These are phyloP conservation scores for Neostethus bicornis DNA, from an alignment of 2,797 vertebrate species.

Conservation along the genomic window DNA sequence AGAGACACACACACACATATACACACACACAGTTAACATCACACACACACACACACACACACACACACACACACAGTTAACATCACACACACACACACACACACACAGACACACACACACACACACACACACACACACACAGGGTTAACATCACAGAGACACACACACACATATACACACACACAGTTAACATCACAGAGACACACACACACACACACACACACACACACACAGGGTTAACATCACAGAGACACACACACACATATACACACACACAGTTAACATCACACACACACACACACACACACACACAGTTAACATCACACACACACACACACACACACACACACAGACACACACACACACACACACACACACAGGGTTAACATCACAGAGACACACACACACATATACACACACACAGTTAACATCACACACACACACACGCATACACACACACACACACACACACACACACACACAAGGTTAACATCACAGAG, in stretches of 20 bases:
- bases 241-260: neutral
- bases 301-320: too few relatives aligned
- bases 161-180: too few relatives aligned
- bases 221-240: neutral
- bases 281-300: too few relatives aligned
- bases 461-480: neutral
- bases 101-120: neutral
- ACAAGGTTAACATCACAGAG: too few relatives aligned
- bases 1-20: neutral
- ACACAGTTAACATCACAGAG: neutral
- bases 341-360: neutral
- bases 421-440: too few relatives aligned
- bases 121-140: neutral
- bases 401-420: neutral
- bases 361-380: neutral
- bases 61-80: too few relatives aligned
- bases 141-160: too few relatives aligned
- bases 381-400: neutral
- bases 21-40: too few relatives aligned
- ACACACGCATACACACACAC: too few relatives aligned
- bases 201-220: neutral
- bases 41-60: too few relatives aligned
- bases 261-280: neutral
- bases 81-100: neutral
- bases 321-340: too few relatives aligned